A percentile compares a stretch with the other conserved stretches of the same genome.
phyloP scores from a whole-genome alignment of 2,888 invertebrate genomes.

The Lasioglossum vierecki region DNA sequence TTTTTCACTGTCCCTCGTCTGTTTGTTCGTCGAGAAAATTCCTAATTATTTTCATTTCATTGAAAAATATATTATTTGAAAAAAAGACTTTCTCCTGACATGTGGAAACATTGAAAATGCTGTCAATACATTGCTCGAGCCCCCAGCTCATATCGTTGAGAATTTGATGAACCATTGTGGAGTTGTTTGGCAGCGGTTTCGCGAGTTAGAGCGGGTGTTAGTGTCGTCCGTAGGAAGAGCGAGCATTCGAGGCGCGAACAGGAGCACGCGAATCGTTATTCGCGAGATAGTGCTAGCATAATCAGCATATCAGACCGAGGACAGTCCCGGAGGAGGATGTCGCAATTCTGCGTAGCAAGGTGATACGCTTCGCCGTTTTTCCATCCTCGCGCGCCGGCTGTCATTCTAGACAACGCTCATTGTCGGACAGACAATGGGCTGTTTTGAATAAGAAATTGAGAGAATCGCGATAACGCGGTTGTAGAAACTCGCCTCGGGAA shows the following conservation, averaged over 20 bases:
- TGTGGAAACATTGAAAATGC: neutral
- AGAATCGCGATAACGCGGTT: slow-evolving; percentile 44
- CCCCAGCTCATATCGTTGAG: neutral
- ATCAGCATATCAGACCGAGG: slow-evolving; percentile 78
- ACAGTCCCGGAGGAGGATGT: slow-evolving; percentile 63
- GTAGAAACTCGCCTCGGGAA: slow-evolving; percentile 14
- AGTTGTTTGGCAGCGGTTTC: neutral
- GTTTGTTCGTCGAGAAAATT: too few species aligned
- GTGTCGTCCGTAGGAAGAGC: neutral
- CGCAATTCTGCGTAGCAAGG: slow-evolving; percentile 70
- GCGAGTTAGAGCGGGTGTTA: neutral
- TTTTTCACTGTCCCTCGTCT: neutral
- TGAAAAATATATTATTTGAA: too few species aligned
- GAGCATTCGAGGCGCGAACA: slow-evolving; percentile 24
- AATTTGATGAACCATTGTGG: neutral
- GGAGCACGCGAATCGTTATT: slow-evolving; percentile 47
- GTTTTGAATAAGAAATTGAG: slow-evolving; percentile 51
- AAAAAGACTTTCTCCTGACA: neutral
- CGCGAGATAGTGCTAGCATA: slow-evolving; percentile 49
- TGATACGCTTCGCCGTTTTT: slow-evolving; percentile 63
- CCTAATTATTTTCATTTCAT: too few species aligned
- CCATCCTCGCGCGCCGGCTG: slow-evolving; percentile 56
- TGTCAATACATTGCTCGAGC: neutral
- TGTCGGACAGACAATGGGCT: slow-evolving; percentile 59
- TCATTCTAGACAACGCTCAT: slow-evolving; percentile 62